Evolutionary conservation across 2,888 invertebrate species (phyloP).

Genomic region (Odontocolon sp.): DNA sequence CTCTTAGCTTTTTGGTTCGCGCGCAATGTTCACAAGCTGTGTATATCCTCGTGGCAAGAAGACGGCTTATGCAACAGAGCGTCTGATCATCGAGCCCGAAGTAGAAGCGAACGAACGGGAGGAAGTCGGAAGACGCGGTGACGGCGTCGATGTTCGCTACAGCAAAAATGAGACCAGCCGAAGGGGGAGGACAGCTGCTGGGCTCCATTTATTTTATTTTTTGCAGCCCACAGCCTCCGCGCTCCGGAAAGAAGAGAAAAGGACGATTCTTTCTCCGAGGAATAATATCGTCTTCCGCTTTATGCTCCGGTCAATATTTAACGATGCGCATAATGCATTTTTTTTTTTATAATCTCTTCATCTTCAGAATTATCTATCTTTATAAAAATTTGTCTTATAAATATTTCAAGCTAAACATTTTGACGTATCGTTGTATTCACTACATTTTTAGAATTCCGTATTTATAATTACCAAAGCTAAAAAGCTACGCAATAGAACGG

Average conservation of each 20-base stretch:
- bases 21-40: slow-evolving; percentile 10
- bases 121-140: slow-evolving; percentile 52
- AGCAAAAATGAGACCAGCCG: slow-evolving; percentile 52
- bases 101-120: slow-evolving; percentile 39
- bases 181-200: slow-evolving; percentile 54
- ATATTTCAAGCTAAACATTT: no score
- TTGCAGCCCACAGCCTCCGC: slow-evolving; percentile 16
- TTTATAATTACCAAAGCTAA: neutral
- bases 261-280: neutral
- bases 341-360: neutral
- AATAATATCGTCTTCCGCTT: slow-evolving; percentile 2
- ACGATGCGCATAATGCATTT: neutral
- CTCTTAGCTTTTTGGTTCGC: slow-evolving; percentile 5
- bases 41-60: slow-evolving; percentile 62
- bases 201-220: slow-evolving; percentile 15
- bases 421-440: neutral
- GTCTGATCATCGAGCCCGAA: slow-evolving; percentile 30
- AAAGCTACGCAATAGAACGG: neutral
- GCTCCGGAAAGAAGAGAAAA: slow-evolving; percentile 19
- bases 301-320: slow-evolving; percentile 8
- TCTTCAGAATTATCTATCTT: neutral
- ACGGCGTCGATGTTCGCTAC: slow-evolving; percentile 50
- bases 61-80: slow-evolving; percentile 57
- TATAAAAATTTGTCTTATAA: neutral
- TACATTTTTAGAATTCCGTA: neutral